Base-by-base conservation (phyloP, 2,888 invertebrate genomes). In the Blastobasis adustella region DNA sequence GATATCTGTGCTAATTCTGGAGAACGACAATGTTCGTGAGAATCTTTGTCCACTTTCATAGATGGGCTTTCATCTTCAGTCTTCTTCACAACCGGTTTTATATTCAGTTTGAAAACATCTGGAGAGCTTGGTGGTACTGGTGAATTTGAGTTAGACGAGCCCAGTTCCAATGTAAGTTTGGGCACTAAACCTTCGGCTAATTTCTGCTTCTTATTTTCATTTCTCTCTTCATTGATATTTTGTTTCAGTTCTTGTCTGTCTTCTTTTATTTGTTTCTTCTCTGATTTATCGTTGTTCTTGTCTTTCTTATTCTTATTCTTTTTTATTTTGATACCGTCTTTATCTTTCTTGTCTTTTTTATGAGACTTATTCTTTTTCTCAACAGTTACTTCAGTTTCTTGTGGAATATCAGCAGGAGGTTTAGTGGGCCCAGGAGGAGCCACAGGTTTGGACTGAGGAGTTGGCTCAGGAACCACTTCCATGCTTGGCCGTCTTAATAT, bases 1-100 rank as follows among this genome's bases (percentile, higher is more conserved):
- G 95, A 94, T 71, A 96, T 95, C 73, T 94, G 92, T 8, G 95
- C 96, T 58, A 96, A 79, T 71, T 95, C 95, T 7, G 96, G 95
- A 39, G 95, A 94, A 41, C 92, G 90, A 69, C 94, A 94, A 52
- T 93, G 89, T 65, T 91, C 91, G 46, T 86, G 71, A 1, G 83
- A 82, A 5, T 69, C 56, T 2, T 76, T 62, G 42, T 83, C 82
- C 40, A 90, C 82, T 62, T 79, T 75, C 37, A 73, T 64, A 6
- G 78, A 68, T 10, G 74, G 74, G 9, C 73, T 74, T 37, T 23
- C 23, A 23, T 76, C 78, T 5, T 79, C 90, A 53, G 90, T 90
- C 58, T 91, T 92, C 70, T 92, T 93, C 44, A 93, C 78, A 37
- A 94, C 85, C 5, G 94, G 92, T 69, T 94, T 94, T 58, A 94